These are phyloP conservation scores for Callimorpha dominula DNA, from an alignment of 2,888 invertebrate species.

Conservation along the genomic window DNA sequence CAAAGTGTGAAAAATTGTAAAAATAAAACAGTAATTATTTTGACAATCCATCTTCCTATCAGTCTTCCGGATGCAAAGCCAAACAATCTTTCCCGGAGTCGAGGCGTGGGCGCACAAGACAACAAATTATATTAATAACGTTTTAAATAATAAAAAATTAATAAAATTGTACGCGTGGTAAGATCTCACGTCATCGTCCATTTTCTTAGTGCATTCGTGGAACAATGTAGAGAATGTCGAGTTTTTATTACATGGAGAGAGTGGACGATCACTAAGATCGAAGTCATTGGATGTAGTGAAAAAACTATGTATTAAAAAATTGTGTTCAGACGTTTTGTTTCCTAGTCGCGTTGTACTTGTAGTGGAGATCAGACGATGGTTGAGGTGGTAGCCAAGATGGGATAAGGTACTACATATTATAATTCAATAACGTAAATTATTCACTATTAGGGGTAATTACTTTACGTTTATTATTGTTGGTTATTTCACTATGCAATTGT, in stretches of 20 bases:
- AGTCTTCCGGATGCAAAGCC: constrained; percentile 79
- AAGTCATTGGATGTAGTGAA: constrained; percentile 78
- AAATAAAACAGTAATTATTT: constrained; percentile 30
- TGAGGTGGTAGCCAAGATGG: constrained; percentile 41
- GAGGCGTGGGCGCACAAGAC: constrained; percentile 74
- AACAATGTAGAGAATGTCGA: constrained; percentile 71
- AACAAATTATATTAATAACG: constrained; percentile 87
- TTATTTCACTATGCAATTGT: not conserved
- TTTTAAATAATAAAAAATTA: constrained; percentile 84
- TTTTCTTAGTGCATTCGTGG: constrained; percentile 71
- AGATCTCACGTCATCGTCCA: constrained; percentile 61
- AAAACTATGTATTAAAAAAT: constrained; percentile 69
- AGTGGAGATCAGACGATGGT: constrained; percentile 57
- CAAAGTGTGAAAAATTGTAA: constrained; percentile 20
- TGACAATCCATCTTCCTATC: constrained; percentile 69
- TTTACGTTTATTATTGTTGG: not conserved
- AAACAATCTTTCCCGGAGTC: constrained; percentile 64
- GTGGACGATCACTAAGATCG: constrained; percentile 59
- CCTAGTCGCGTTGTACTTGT: constrained; percentile 75
- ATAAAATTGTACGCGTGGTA: constrained; percentile 82
- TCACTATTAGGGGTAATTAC: not conserved
- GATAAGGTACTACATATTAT: constrained; percentile 11
- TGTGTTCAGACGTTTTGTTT: constrained; percentile 77
- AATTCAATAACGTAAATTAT: not conserved
- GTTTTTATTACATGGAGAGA: constrained; percentile 71